Conservation (phyloP, 2,113 vertebrate species). For the Zosterops pallidus region DNA sequence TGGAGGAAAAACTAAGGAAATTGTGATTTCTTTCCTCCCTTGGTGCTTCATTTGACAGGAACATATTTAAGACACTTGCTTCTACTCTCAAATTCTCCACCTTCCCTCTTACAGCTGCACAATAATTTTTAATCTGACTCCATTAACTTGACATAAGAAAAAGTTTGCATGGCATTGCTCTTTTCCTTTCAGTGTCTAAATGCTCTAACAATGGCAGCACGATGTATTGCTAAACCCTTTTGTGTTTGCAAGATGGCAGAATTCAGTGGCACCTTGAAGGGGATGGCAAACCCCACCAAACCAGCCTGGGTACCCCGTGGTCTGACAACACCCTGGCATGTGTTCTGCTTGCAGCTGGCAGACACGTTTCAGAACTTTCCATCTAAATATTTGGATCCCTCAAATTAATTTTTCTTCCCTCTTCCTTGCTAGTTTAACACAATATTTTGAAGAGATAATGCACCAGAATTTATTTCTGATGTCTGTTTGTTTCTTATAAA, state of each 20-base stretch:
- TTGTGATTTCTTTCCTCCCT: neutral
- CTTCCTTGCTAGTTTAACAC: neutral
- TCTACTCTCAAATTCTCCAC: neutral
- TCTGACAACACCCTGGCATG: neutral
- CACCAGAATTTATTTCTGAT: neutral
- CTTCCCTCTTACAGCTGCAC: neutral
- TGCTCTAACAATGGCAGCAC: neutral
- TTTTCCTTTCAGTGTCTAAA: neutral
- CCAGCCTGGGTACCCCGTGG: too few relatives aligned
- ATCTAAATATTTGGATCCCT: neutral
- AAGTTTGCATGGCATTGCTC: neutral
- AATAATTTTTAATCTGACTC: neutral
- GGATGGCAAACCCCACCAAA: neutral
- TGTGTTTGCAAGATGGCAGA: neutral
- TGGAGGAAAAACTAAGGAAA: neutral
- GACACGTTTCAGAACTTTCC: neutral
- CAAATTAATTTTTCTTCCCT: neutral
- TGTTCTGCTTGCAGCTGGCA: neutral
- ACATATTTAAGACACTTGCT: neutral
- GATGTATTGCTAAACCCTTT: neutral
- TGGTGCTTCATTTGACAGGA: neutral
- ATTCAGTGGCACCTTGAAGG: neutral
- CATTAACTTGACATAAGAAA: fast-evolving
- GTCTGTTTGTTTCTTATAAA: neutral
- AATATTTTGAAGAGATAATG: neutral